Evolutionary conservation across 2,113 vertebrate genomes (phyloP).

Genomic region (Gallinago undulata): DNA sequence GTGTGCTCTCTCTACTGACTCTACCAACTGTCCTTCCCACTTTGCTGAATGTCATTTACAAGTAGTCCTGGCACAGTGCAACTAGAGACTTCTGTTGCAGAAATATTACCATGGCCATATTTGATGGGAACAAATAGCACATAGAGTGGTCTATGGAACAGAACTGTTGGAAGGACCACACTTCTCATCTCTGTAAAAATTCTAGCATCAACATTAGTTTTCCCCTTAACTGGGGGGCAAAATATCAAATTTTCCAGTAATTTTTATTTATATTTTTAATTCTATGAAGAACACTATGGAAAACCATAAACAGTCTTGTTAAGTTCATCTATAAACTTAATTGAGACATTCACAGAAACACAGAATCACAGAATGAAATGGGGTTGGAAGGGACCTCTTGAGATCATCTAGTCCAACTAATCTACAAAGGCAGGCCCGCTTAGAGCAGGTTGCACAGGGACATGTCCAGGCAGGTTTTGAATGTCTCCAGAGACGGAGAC

Average conservation of each 20-base stretch:
- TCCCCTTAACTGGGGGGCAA: rapidly evolving
- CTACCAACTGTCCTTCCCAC: background rate
- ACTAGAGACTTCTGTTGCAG: background rate
- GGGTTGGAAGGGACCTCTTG: no score
- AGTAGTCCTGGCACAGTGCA: background rate
- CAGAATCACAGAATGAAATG: no score
- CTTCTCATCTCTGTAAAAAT: background rate
- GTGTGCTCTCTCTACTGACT: background rate
- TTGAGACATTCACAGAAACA: background rate
- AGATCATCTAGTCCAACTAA: no score
- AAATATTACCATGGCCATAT: background rate
- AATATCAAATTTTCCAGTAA: background rate
- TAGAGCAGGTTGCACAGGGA: no score
- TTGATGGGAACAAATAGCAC: background rate
- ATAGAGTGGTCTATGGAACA: background rate
- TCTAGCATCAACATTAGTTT: background rate
- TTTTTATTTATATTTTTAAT: background rate
- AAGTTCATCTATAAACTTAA: background rate
- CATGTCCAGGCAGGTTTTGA: no score
- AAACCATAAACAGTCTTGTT: background rate
- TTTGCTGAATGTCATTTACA: background rate
- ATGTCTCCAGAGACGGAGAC: no score
- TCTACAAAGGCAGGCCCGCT: no score
- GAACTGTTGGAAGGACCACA: background rate
- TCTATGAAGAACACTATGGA: background rate